A percentile compares a stretch with the other conserved stretches of the same genome.
These are phyloP conservation scores for Heteromyza rotundicornis DNA, from an alignment of 2,888 invertebrate genomes.

Conservation along the genomic window DNA sequence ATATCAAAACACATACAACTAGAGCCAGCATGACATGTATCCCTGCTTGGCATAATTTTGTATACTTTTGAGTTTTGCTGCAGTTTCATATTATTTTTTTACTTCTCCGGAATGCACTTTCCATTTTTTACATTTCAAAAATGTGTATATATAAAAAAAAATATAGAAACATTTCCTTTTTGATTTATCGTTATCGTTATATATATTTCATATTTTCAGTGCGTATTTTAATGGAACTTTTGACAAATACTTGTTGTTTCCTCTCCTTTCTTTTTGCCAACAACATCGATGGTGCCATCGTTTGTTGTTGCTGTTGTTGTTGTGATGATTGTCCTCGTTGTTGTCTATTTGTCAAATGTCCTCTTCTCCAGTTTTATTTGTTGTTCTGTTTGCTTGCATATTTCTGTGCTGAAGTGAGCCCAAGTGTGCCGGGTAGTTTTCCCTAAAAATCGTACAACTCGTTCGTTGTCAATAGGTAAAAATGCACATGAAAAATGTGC, in stretches of 20 bases:
- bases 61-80: no score
- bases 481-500: background rate
- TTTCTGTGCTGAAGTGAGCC: background rate
- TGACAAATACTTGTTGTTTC: slow-evolving; percentile 3
- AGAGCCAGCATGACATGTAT: no score
- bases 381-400: background rate
- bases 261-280: background rate
- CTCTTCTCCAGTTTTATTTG: background rate
- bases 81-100: no score
- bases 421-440: slow-evolving; percentile 3
- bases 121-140: no score
- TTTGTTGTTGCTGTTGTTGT: background rate
- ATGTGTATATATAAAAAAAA: no score
- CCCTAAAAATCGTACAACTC: background rate
- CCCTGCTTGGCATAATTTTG: no score
- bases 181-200: background rate
- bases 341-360: background rate
- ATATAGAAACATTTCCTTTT: background rate
- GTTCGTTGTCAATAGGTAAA: slow-evolving; percentile 2
- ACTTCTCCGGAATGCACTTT: no score
- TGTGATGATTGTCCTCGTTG: background rate
- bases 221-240: slow-evolving; percentile 7
- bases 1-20: no score
- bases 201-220: background rate
- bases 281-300: background rate